Evolutionary conservation across 2,888 invertebrate species (phyloP).

Genomic region (Perizoma flavofasciatum): DNA sequence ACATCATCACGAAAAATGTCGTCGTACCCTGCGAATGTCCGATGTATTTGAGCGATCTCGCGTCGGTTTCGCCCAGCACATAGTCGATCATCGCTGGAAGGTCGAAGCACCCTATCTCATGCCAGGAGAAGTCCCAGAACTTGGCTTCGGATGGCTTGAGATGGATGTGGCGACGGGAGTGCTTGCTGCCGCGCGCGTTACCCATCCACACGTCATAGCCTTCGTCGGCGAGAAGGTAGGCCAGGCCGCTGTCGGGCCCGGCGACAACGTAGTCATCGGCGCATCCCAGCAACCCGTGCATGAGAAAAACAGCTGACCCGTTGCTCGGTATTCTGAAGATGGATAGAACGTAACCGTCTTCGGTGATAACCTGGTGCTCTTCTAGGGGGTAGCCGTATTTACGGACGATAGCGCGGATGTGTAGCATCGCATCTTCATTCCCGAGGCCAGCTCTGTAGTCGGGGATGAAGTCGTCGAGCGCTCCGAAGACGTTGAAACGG

Average conservation of each 20-base stretch:
- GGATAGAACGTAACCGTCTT: conserved; percentile 59
- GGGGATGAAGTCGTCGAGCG: conserved; percentile 42
- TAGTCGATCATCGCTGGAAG: conserved; percentile 92
- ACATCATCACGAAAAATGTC: conserved; percentile 82
- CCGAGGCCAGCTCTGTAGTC: conserved; percentile 46
- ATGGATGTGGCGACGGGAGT: conserved; percentile 81
- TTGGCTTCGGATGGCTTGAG: conserved; percentile 59
- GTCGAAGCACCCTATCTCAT: conserved; percentile 91
- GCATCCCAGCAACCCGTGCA: conserved; percentile 67
- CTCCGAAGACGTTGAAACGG: conserved; percentile 44
- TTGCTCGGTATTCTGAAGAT: conserved; percentile 60
- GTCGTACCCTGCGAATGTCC: conserved; percentile 90
- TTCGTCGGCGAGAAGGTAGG: conserved; percentile 80
- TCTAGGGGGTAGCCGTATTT: conserved; percentile 62
- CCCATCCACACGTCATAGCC: conserved; percentile 92
- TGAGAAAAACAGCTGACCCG: conserved; percentile 60
- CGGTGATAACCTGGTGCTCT: conserved; percentile 53
- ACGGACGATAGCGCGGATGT: conserved; percentile 47
- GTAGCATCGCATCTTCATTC: conserved; percentile 56
- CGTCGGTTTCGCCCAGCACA: conserved; percentile 79
- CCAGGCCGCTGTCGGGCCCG: conserved; percentile 58
- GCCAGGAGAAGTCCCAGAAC: conserved; percentile 91
- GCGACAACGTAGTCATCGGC: conserved; percentile 65
- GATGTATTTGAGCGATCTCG: conserved; percentile 84
- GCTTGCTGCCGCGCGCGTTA: conserved; percentile 90